Conservation (phyloP, 2,888 invertebrate genomes). For the Aphidius colemani region DNA sequence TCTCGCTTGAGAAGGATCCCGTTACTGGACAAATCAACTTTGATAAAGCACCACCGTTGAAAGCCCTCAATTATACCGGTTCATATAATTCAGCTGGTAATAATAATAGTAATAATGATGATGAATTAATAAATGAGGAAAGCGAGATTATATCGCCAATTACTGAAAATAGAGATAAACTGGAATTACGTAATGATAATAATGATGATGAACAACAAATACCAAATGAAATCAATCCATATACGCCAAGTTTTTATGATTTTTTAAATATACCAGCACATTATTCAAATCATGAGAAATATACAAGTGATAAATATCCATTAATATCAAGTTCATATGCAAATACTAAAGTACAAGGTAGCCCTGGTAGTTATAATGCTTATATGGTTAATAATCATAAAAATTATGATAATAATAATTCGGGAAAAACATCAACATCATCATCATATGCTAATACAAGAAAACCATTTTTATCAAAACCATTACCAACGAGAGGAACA, state of each 20-base stretch:
- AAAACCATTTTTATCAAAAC: slow-evolving; percentile 32
- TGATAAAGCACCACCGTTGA: slow-evolving; percentile 56
- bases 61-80: slow-evolving; percentile 49
- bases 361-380: slow-evolving; percentile 52
- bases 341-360: slow-evolving; percentile 73
- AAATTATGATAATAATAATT: slow-evolving; percentile 31
- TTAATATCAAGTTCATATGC: slow-evolving; percentile 75
- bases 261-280: slow-evolving; percentile 72
- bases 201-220: slow-evolving; percentile 59
- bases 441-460: slow-evolving; percentile 30
- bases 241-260: slow-evolving; percentile 70
- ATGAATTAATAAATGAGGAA: slow-evolving; percentile 15
- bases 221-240: slow-evolving; percentile 68
- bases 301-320: slow-evolving; percentile 63
- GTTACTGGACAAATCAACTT: slow-evolving; percentile 71
- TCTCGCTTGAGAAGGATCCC: slow-evolving; percentile 72
- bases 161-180: slow-evolving; percentile 18
- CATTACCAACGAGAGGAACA: slow-evolving; percentile 33
- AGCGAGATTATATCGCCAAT: neutral
- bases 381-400: slow-evolving; percentile 47
- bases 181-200: slow-evolving; percentile 31
- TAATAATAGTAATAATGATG: slow-evolving; percentile 27
- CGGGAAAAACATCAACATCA: slow-evolving; percentile 27
- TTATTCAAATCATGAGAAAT: slow-evolving; percentile 70
- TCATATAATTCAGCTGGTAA: slow-evolving; percentile 41